These are phyloP conservation scores for Pithys albifrons DNA, from an alignment of 2,113 vertebrate genomes.

Conservation along the genomic window DNA sequence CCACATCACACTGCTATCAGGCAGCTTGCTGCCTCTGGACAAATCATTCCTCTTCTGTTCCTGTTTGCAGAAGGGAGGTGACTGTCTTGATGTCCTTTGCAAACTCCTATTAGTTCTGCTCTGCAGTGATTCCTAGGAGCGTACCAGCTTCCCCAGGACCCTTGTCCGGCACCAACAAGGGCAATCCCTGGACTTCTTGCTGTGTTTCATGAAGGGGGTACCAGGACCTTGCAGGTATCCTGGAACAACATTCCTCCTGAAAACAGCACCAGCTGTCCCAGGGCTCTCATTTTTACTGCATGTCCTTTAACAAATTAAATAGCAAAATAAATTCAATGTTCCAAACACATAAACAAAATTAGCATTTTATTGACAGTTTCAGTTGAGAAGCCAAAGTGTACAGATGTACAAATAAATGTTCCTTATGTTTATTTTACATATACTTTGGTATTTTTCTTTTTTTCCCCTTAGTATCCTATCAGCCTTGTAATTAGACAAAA, in stretches of 20 bases:
- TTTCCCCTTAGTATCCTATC: background rate
- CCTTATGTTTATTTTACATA: background rate
- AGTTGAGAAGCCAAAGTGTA: background rate
- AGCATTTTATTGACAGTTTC: background rate
- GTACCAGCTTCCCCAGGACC: background rate
- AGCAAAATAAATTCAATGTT: background rate
- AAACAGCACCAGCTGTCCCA: background rate
- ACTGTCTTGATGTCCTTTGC: background rate
- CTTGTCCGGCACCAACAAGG: background rate
- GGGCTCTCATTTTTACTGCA: background rate
- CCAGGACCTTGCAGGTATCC: background rate
- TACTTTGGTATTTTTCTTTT: fast-evolving
- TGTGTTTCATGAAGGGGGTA: background rate
- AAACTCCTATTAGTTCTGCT: background rate
- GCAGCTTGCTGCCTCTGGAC: background rate
- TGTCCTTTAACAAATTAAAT: background rate
- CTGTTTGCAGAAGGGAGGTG: background rate
- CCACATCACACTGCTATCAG: background rate
- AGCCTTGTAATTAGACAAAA: background rate
- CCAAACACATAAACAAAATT: background rate
- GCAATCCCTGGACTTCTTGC: background rate
- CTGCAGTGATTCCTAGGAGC: background rate
- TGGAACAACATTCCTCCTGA: background rate
- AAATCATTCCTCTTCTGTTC: background rate
- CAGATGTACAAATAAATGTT: background rate